Base-by-base conservation (phyloP, 2,797 vertebrate genomes). In the Sebastes minor region DNA sequence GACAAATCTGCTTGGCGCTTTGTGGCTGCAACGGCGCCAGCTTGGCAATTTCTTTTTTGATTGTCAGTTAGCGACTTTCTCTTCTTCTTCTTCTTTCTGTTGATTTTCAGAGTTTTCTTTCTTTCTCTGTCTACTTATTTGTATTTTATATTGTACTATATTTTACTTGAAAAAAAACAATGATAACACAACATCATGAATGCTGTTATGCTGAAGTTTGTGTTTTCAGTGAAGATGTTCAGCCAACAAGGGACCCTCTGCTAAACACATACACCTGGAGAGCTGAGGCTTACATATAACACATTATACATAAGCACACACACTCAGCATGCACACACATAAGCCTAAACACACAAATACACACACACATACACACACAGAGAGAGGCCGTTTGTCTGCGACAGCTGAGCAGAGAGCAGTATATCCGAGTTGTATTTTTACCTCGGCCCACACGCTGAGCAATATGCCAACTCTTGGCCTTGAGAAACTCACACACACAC, bases 381-480 rank as follows among this genome's bases (percentile, higher is more conserved):
- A 77, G 60, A 79, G 60, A 66, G 72, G 65, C 79, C 10, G 63
- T 83, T 87, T 76, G 87, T 88, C 88, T 85, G 80, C 23, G 67
- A 93, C 93, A 94, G 91, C 88, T 90, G 90, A 93, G 83, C 78
- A 74, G 71, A 81, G 87, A 79, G 80, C 86, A 87, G 87, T 78
- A 84, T 86, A 92, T 89, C 87, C 23, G 28, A 60, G 86, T 83
- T 85, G 85, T 95, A 95, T 95, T 94, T 94, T 93, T 94, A 95
- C 91, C 90, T 89, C 86, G 27, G 89, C 90, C 93, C 91, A 93
- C 93, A 93, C 86, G 86, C 87, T 87, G 88, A 93, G 90, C 91
- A 83, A 92, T 89, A 94, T 93, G 91, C 94, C 93, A 95, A 88
- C 88, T 90, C 83, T 72, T 65, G 86, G 93, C 94, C 94, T 95